Evolutionary conservation across 2,797 vertebrate genomes (phyloP).

Genomic region (Bradypodion ventrale): DNA sequence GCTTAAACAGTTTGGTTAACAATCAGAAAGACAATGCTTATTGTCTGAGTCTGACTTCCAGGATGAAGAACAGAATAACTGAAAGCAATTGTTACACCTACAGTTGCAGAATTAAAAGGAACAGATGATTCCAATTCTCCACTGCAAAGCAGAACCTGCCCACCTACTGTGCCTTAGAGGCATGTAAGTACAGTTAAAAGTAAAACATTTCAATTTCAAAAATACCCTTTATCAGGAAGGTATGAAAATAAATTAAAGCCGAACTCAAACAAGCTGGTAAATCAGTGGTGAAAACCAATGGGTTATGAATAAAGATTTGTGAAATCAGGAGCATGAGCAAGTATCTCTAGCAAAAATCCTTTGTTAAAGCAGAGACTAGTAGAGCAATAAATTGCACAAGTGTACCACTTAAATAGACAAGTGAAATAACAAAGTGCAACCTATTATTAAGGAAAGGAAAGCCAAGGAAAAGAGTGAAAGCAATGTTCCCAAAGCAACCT

Average conservation of each 20-base stretch:
- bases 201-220: background rate
- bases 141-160: too few relatives aligned
- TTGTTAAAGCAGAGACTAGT: background rate
- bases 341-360: background rate
- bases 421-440: background rate
- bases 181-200: background rate
- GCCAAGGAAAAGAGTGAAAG: too few relatives aligned
- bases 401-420: background rate
- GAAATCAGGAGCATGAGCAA: background rate
- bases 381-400: background rate
- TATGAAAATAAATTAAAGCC: background rate
- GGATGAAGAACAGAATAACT: background rate
- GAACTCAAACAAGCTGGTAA: background rate
- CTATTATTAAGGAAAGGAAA: background rate
- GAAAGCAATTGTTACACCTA: background rate
- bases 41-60: background rate
- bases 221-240: background rate
- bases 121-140: background rate
- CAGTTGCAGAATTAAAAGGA: background rate
- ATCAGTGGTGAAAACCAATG: background rate
- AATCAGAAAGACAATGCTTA: too few relatives aligned
- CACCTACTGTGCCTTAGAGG: background rate
- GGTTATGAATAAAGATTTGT: background rate
- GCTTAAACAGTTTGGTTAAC: too few relatives aligned
- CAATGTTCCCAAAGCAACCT: background rate